Evolutionary conservation across 2,888 invertebrate species (phyloP).

Genomic region (Parnassius apollo): DNA sequence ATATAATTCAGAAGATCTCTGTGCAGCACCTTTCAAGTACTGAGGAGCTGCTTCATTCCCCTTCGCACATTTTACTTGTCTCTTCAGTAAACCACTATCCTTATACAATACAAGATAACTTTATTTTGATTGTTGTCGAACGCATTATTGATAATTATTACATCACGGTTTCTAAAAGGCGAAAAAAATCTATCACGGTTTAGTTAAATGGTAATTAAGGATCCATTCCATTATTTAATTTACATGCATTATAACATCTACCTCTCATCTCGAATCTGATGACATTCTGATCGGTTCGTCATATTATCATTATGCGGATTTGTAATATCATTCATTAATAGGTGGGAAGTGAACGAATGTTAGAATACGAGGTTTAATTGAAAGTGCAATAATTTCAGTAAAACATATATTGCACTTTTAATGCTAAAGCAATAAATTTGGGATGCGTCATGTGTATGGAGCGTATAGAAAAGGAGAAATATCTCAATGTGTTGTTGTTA

Average conservation of each 20-base stretch:
- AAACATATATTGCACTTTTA: not conserved
- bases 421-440: not conserved
- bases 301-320: slow-evolving; percentile 31
- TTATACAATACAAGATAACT: not conserved
- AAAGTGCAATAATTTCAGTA: not conserved
- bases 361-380: too few species aligned
- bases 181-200: too few species aligned
- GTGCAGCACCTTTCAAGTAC: slow-evolving; percentile 31
- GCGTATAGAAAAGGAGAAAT: too few species aligned
- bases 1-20: slow-evolving; percentile 35
- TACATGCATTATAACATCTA: slow-evolving; percentile 66
- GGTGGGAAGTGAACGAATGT: not conserved
- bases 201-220: not conserved
- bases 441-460: not conserved
- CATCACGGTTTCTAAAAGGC: too few species aligned
- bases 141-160: not conserved
- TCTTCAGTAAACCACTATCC: not conserved
- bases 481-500: too few species aligned
- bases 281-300: slow-evolving; percentile 33
- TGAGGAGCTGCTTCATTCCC: slow-evolving; percentile 35
- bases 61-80: slow-evolving; percentile 32
- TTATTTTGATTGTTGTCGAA: not conserved
- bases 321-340: slow-evolving; percentile 24
- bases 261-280: slow-evolving; percentile 56
- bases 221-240: slow-evolving; percentile 19